These are phyloP conservation scores for Helicolenus hilgendorfi DNA, from an alignment of 2,797 vertebrate genomes.

Conservation along the genomic window DNA sequence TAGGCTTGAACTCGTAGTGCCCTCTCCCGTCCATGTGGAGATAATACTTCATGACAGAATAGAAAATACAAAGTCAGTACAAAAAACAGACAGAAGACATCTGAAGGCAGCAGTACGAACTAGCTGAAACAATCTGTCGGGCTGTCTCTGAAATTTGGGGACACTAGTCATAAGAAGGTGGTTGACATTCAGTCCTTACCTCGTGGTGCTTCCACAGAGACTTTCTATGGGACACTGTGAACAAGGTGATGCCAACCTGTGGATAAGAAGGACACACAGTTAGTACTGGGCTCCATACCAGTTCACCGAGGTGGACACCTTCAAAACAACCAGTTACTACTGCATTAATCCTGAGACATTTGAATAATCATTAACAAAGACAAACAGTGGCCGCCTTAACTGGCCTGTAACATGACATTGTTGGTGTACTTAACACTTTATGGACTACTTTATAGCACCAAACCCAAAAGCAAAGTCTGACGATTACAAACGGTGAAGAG, in stretches of 20 bases:
- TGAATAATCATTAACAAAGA: too few relatives aligned
- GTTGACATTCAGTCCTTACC: conserved; percentile 82
- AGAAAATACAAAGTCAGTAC: neutral
- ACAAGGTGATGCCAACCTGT: conserved; percentile 98
- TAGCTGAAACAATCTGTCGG: neutral
- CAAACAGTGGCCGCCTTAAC: neutral
- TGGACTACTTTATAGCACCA: too few relatives aligned
- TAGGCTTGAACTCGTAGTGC: conserved; percentile 97
- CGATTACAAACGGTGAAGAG: neutral
- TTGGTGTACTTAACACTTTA: neutral
- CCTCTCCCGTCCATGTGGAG: conserved; percentile 99
- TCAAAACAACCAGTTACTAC: neutral
- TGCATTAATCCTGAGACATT: neutral
- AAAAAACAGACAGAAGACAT: neutral
- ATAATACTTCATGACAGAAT: conserved; percentile 90
- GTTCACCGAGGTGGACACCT: neutral
- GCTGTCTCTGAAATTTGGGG: neutral
- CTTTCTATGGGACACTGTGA: conserved; percentile 98
- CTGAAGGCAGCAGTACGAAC: neutral
- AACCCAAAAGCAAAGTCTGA: too few relatives aligned
- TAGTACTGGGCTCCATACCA: neutral
- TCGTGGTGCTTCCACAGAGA: conserved; percentile 98
- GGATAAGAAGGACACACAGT: conserved; percentile 4
- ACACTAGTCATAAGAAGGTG: neutral
- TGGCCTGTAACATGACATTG: neutral